phyloP scores from a whole-genome alignment of 2,113 vertebrate species.

The Corythornis cristatus region DNA sequence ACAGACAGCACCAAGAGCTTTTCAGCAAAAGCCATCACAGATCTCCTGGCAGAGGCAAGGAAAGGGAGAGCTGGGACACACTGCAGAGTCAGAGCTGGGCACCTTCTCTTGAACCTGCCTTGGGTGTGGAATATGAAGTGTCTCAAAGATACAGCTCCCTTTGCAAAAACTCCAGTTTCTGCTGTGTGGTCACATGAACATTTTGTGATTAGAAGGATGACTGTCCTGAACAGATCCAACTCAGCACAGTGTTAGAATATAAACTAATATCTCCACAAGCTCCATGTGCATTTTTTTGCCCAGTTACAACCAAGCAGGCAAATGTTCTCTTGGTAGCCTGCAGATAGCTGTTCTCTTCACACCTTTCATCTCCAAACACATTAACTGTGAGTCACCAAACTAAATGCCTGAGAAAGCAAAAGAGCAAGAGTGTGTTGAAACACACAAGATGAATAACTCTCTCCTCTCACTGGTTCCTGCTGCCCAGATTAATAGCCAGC shows the following conservation, averaged over 20 bases:
- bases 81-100: background rate
- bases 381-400: background rate
- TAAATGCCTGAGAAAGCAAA: background rate
- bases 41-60: background rate
- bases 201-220: background rate
- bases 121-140: background rate
- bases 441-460: background rate
- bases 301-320: background rate
- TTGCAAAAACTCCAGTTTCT: background rate
- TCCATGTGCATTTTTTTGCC: accelerated
- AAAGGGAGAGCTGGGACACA: background rate
- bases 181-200: accelerated
- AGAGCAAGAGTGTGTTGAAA: background rate
- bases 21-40: background rate
- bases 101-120: background rate
- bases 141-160: background rate
- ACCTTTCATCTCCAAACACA: background rate
- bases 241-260: background rate
- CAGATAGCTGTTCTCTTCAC: background rate
- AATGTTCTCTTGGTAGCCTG: background rate
- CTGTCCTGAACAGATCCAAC: background rate
- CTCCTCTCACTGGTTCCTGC: background rate
- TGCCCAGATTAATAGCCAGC: background rate
- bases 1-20: background rate
- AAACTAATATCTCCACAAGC: background rate